Evolutionary conservation across 2,797 vertebrate genomes (phyloP), one percentile per base, ranked within the genome.

Genomic region (Lagorchestes hirsutus): DNA sequence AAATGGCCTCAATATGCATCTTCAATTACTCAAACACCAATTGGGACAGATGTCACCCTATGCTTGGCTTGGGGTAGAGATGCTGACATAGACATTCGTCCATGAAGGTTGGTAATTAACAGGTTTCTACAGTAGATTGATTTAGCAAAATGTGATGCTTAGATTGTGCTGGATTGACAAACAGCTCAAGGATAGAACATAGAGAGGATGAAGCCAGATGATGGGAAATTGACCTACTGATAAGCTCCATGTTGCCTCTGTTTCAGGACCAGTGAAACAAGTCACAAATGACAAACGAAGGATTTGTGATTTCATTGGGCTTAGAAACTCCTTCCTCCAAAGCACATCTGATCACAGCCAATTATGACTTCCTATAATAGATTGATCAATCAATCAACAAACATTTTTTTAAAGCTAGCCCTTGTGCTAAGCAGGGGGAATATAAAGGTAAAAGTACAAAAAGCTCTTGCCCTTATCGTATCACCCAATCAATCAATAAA

Each of bases 81-180:
- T 67, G n/a, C 13, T 90, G 90, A 90, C 54, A 13, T 94, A 24
- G 59, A 50, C 90, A 92, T 96, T 59, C 74, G 87, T 87, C 90
- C 92, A 94, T 90, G 94, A 93, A 90, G 87, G 93, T 74, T 57
- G 90, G 82, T 92, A 97, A 82, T 2, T 27, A 54, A 91, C 90
- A 97, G 82, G 62, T 95, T 95, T 97, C 93, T 93, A 40, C 96
- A 93, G 90, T n/a, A 82, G 94, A 96, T 95, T 95, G 94, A 96
- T 95, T 92, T 54, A 95, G 91, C 92, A 94, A 90, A 0, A 0
- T 55, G 87, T 91, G 40, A 59, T 91, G 91, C 93, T 54, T 91
- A 5, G 52, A 27, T 92, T 92, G 90, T 27, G 34, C 96, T 92
- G 56, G 0, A 93, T 93, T 52, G 62, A 40, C 46, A 92, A 58